These are phyloP conservation scores for Zaprionus lachaisei DNA, from an alignment of 1,140 invertebrate species.

Conservation along the genomic window DNA sequence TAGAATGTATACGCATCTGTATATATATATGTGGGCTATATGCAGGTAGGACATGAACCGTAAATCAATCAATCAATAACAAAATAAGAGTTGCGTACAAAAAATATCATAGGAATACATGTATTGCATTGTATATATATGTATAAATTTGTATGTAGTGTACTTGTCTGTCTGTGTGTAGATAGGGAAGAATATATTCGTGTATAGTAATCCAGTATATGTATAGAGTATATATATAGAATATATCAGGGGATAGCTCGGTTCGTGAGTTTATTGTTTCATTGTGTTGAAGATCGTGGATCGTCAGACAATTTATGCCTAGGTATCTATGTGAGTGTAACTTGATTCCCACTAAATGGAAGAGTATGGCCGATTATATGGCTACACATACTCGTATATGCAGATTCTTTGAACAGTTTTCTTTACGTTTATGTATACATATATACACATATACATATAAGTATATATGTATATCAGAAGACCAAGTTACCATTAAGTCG, in stretches of 20 bases:
- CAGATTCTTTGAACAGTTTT: conserved; percentile 59
- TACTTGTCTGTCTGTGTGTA: conserved; percentile 40
- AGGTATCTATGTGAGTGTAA: conserved; percentile 38
- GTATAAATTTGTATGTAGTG: conserved; percentile 47
- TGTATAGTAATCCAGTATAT: conserved; percentile 19
- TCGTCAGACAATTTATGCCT: conserved; percentile 17
- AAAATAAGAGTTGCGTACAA: conserved; percentile 48
- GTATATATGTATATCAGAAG: conserved; percentile 57
- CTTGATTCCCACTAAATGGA: conserved; percentile 41
- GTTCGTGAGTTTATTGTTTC: conserved; percentile 38
- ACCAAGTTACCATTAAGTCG: conserved; percentile 79
- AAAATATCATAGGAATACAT: conserved; percentile 63
- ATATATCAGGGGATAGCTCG: conserved; percentile 3
- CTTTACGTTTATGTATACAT: conserved; percentile 9
- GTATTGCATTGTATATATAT: conserved; percentile 75
- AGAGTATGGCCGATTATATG: conserved; percentile 23
- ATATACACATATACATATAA: conserved; percentile 24
- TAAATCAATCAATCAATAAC: conserved; percentile 24
- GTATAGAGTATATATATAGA: conserved; percentile 2
- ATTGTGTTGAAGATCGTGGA: conserved; percentile 13
- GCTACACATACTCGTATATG: neutral
- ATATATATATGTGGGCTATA: conserved; percentile 33
- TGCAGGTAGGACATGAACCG: conserved; percentile 51
- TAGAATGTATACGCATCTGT: conserved; percentile 28
- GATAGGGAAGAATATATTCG: conserved; percentile 28